Evolutionary conservation across 92 coral and sea anemone genomes (phyloP), one percentile per base, ranked within the genome.

Genomic region (Paramuricea clavata): DNA sequence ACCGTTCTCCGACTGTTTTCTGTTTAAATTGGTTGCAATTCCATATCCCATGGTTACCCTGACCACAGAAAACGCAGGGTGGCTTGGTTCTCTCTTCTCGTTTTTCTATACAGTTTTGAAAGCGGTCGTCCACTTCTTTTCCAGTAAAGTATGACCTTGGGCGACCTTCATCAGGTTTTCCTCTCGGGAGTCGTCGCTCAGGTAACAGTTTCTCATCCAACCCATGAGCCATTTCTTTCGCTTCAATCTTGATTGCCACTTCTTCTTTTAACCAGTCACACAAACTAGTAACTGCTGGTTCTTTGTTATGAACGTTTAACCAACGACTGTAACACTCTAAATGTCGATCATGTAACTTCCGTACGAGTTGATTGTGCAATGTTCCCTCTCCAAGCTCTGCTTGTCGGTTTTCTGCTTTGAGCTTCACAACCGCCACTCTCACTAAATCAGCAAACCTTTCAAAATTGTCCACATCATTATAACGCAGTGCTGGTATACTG

Each of bases 361-460:
- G 81, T 8, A 84, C 86, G 44, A 90, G 43, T 72, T 78, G 49
- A 36, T 89, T 92, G 49, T 86, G 95, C 77, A 89, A 74, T 0
- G 90, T 78, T 31, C 95, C 93, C 2, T 89, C 92, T 0, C 90
- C 90, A 19, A 87, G 88, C 87, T 90, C 90, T 17, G 81, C 88
- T 42, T 77, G 75, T 3, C 87, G 85, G 52, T 88, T 81, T 57
- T 89, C 95, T 60, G 95, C 95, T 54, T 89, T 87, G 27, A 92
- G 27, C 33, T 86, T 87, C 13, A 92, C 93, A 43, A 90, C 93
- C 4, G 95, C 49, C 2, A 89, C 75, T 27, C 93, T 71, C 34
- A 86, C 91, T 12, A 86, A 76, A 49, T 92, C 90, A 3, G 95
- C 93, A 59, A 92, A 92, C n/a, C n/a, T n/a, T n/a, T n/a, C n/a